A percentile compares a stretch with the other conserved stretches of the same genome.
Evolutionary conservation across 2,113 vertebrate species (phyloP).

Genomic region (Xerus inauris): DNA sequence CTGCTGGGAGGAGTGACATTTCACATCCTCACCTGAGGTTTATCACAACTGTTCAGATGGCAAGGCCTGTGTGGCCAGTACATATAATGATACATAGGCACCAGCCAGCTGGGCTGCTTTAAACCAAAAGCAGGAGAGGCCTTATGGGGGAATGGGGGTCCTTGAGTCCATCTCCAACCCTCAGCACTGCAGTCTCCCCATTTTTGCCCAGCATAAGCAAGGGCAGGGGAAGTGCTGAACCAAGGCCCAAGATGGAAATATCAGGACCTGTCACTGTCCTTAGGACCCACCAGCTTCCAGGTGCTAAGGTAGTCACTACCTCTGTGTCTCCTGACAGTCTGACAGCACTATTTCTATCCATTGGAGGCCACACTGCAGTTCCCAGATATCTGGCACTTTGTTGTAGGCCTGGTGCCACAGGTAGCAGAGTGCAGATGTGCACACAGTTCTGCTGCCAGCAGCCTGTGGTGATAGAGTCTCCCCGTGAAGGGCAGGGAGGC

Average conservation of each 20-base stretch:
- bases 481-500: background rate
- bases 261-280: background rate
- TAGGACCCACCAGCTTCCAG: background rate
- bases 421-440: background rate
- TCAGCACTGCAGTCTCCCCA: background rate
- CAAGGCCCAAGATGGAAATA: background rate
- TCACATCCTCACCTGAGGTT: slow-evolving; percentile 87
- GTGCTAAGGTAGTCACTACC: fast-evolving
- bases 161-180: background rate
- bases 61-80: slow-evolving; percentile 86
- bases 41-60: slow-evolving; percentile 82
- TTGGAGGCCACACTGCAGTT: background rate
- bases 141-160: background rate
- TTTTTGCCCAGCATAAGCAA: background rate
- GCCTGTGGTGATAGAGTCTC: fast-evolving
- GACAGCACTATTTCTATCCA: background rate
- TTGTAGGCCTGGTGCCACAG: fast-evolving
- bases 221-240: fast-evolving
- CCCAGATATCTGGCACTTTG: no score
- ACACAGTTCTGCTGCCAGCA: fast-evolving
- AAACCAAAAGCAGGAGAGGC: slow-evolving; percentile 85
- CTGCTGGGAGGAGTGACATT: slow-evolving; percentile 80
- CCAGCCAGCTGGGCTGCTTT: slow-evolving; percentile 90
- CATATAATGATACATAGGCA: slow-evolving; percentile 85
- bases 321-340: background rate